Percentiles rank a stretch among this genome's conserved stretches.
Evolutionary conservation across 2,888 invertebrate species (phyloP).

Genomic region (Patella ulyssiponensis): DNA sequence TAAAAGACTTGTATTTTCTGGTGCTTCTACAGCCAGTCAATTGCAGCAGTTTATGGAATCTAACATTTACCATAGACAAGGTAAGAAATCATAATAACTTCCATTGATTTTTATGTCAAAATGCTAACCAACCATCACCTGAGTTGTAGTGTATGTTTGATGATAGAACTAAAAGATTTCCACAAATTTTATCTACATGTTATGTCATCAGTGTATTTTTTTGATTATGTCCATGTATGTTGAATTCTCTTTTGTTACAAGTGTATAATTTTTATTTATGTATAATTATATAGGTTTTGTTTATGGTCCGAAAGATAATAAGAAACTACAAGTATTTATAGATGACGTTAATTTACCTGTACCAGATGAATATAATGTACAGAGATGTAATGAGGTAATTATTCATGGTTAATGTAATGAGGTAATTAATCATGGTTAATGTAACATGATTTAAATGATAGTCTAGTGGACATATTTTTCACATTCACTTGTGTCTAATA

Average conservation of each 20-base stretch:
- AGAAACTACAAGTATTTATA: constrained; percentile 70
- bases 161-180: too few species aligned
- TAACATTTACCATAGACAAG: constrained; percentile 72
- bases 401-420: constrained; percentile 41
- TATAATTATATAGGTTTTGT: constrained; percentile 64
- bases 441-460: background rate
- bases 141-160: too few species aligned
- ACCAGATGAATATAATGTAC: constrained; percentile 64
- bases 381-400: constrained; percentile 68
- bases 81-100: constrained; percentile 29
- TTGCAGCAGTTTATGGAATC: constrained; percentile 71
- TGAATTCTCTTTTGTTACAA: too few species aligned
- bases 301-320: constrained; percentile 71
- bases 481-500: background rate
- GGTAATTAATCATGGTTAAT: constrained; percentile 44
- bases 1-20: constrained; percentile 70
- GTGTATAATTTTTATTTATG: too few species aligned
- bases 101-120: background rate
- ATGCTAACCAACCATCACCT: too few species aligned
- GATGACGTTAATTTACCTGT: constrained; percentile 71
- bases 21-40: constrained; percentile 68
- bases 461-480: background rate
- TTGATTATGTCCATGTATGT: too few species aligned
- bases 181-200: too few species aligned
- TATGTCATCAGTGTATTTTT: too few species aligned